These are phyloP conservation scores for Lordiphosa collinella DNA, from an alignment of 1,140 invertebrate genomes.

Conservation along the genomic window DNA sequence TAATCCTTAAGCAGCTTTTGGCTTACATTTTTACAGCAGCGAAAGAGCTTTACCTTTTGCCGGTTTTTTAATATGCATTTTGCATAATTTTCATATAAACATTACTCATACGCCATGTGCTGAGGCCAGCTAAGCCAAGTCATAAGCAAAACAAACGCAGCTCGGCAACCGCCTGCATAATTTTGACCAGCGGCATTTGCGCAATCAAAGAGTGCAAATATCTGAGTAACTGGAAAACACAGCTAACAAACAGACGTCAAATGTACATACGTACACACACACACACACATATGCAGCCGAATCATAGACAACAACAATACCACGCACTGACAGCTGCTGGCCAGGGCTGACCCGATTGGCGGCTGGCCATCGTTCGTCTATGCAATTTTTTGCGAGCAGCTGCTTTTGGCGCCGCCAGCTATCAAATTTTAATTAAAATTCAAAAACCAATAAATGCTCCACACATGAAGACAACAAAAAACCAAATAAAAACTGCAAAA, in stretches of 20 bases:
- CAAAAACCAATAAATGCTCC: conserved; percentile 51
- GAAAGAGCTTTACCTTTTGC: conserved; percentile 14
- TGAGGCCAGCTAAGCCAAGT: conserved; percentile 60
- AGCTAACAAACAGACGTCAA: conserved; percentile 31
- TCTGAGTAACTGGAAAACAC: conserved; percentile 27
- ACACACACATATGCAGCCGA: conserved; percentile 4
- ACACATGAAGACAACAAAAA: conserved; percentile 14
- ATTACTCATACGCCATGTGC: conserved; percentile 75
- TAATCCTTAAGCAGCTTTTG: conserved; percentile 76
- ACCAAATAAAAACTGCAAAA: conserved; percentile 15
- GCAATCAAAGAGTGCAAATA: conserved; percentile 13
- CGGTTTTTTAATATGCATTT: neutral
- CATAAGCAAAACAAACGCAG: conserved; percentile 66
- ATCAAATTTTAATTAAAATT: conserved; percentile 69
- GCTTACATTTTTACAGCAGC: conserved; percentile 61
- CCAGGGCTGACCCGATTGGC: neutral
- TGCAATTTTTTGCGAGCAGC: conserved; percentile 7
- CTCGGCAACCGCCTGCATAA: conserved; percentile 23
- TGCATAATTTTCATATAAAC: conserved; percentile 75
- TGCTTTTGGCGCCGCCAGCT: conserved; percentile 35
- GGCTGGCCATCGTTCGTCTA: neutral
- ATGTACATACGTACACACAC: too few relatives aligned
- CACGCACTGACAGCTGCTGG: conserved; percentile 4
- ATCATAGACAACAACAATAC: conserved; percentile 37
- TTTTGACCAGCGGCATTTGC: conserved; percentile 27